Conservation (phyloP, 53 echinoderm and acorn worm genomes). For the Echinometra lucunter region DNA sequence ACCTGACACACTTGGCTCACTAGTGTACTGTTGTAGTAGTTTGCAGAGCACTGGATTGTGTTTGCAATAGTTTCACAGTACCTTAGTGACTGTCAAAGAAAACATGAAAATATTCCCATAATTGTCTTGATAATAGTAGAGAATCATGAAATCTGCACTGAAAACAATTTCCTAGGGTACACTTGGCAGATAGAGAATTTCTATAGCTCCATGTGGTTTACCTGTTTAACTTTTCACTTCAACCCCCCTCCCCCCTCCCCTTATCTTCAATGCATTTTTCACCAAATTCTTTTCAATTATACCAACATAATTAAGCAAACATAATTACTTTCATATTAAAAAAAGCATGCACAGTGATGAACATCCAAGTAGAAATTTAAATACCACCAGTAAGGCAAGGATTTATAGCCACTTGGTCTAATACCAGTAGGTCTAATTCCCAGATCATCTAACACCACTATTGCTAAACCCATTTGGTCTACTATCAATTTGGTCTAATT, state of each 20-base stretch:
- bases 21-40: slow-evolving; percentile 79
- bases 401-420: no score
- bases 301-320: no score
- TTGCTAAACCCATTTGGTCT: no score
- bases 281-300: not conserved
- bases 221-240: not conserved
- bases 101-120: not conserved
- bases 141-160: not conserved
- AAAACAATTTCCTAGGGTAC: not conserved
- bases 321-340: not conserved
- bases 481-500: no score
- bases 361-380: not conserved
- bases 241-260: not conserved
- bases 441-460: no score
- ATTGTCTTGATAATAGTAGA: not conserved
- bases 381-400: no score
- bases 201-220: no score
- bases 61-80: slow-evolving; percentile 97
- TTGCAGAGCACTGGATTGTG: slow-evolving; percentile 80
- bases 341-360: no score
- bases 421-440: no score
- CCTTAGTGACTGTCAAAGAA: slow-evolving; percentile 80
- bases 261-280: not conserved
- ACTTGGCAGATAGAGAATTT: not conserved
- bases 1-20: slow-evolving; percentile 94